Base-by-base conservation (phyloP, 2,113 vertebrate species). In the Chamaea fasciata region DNA sequence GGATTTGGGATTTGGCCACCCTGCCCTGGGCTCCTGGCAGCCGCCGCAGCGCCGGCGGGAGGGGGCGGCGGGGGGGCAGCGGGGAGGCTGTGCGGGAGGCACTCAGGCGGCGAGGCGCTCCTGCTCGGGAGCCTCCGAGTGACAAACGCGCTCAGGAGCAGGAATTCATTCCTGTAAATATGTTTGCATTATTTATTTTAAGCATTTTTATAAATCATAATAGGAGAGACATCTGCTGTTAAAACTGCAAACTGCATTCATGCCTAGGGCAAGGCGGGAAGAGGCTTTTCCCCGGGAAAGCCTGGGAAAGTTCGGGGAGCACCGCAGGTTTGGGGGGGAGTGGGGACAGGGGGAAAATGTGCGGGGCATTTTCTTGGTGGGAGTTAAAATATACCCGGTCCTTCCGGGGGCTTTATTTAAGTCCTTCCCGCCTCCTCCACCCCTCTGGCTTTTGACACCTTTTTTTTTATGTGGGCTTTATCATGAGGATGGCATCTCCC, bases 171-270 rank as follows among this genome's bases (percentile, higher is more conserved):
- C 80, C 91, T 97, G 96, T 98, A 97, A 98, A 98, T 98, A 98
- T 94, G 97, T 97, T 97, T 97, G 97, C 95, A 97, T 98, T 98
- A 98, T 98, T 98, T 98, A 98, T 97, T 97, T 97, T 97, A 97
- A 97, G 97, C 97, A 97, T 98, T 98, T 98, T 98, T 98, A 98
- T 98, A 98, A 98, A 98, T 98, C 98, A 98, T 98, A 98, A 98
- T 98, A 98, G 98, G 97, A 98, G 98, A 98, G 98, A 98, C 98
- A 98, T 98, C 98, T 98, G 98, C 98, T 98, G 98, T 98, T 98
- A 98, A 98, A 98, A 98, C 97, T 97, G 98, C 96, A 98, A 98
- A 98, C 98, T 98, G 98, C 98, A 98, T 98, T 98, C 93, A 68
- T 94, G 92, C 95, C 92, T 88, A 85, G 71, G 95, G 95, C 96